These are phyloP conservation scores for Caretta caretta DNA, from an alignment of 2,113 vertebrate genomes.

Conservation along the genomic window DNA sequence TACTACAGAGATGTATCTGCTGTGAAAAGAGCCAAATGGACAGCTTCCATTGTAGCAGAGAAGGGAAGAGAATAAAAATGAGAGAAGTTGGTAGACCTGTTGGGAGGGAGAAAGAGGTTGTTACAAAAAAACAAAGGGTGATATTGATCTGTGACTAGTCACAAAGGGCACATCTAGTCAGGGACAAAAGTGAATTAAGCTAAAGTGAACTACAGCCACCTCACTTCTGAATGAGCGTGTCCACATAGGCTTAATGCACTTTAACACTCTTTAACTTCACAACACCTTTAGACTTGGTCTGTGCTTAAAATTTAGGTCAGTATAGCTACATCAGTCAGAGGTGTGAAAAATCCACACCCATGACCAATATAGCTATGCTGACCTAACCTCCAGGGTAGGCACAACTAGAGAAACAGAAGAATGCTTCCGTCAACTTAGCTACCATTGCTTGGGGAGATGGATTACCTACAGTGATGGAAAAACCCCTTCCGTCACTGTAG, in stretches of 20 bases:
- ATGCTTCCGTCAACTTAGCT: neutral
- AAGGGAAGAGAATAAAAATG: neutral
- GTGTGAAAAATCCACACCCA: neutral
- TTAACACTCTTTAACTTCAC: accelerated
- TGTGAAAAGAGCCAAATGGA: neutral
- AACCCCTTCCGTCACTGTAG: neutral
- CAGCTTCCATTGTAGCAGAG: neutral
- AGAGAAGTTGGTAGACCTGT: neutral
- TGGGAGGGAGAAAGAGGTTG: neutral
- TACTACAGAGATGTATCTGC: neutral
- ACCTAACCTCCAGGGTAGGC: neutral
- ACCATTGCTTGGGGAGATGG: neutral
- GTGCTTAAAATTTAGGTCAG: neutral
- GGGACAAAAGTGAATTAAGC: neutral
- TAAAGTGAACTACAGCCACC: neutral
- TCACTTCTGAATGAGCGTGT: neutral
- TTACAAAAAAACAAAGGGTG: neutral
- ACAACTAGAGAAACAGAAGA: neutral
- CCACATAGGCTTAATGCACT: neutral
- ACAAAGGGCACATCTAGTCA: neutral
- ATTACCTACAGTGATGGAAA: neutral
- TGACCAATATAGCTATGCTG: neutral
- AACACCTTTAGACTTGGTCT: neutral
- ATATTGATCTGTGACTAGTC: neutral
- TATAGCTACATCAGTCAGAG: neutral